phyloP scores from a whole-genome alignment of 1,140 invertebrate species.

The Lycorma delicatula region DNA sequence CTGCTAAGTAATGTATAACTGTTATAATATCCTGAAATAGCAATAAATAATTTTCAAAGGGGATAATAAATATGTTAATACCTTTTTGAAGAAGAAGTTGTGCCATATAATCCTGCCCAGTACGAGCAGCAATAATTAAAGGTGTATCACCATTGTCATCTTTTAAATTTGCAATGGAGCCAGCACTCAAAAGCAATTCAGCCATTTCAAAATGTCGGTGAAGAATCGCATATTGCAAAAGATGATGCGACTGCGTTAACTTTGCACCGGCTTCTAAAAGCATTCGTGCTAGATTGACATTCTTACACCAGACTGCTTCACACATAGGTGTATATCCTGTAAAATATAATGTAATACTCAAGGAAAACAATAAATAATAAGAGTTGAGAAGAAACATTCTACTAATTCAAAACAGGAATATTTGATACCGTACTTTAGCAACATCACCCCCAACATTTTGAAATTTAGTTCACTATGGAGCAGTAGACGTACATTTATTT shows the following conservation, averaged over 20 bases:
- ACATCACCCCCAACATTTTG: too few species aligned
- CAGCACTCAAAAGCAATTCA: conserved; percentile 40
- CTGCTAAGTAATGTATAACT: too few species aligned
- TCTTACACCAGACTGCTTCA: conserved; percentile 44
- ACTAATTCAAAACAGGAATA: too few species aligned
- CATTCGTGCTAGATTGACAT: conserved; percentile 36
- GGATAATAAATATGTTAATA: too few species aligned
- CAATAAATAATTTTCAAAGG: too few species aligned
- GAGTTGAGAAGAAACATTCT: too few species aligned
- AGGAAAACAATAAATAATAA: too few species aligned
- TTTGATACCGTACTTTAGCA: too few species aligned
- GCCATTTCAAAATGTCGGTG: conserved; percentile 43
- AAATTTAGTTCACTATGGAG: too few species aligned
- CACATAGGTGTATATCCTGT: conserved; percentile 44
- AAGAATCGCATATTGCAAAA: conserved; percentile 46
- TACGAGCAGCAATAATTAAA: conserved; percentile 49
- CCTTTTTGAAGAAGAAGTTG: conserved; percentile 42
- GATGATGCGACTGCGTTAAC: conserved; percentile 44
- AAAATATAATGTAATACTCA: too few species aligned
- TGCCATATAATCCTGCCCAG: conserved; percentile 43
- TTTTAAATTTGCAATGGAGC: conserved; percentile 43
- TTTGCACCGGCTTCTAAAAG: conserved; percentile 46
- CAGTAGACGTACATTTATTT: too few species aligned
- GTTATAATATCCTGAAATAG: too few species aligned
- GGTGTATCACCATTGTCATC: conserved; percentile 49